A percentile compares a stretch with the other conserved stretches of the same genome.
Conservation (phyloP, 2,113 vertebrate species). For the Lophotis ruficrista region DNA sequence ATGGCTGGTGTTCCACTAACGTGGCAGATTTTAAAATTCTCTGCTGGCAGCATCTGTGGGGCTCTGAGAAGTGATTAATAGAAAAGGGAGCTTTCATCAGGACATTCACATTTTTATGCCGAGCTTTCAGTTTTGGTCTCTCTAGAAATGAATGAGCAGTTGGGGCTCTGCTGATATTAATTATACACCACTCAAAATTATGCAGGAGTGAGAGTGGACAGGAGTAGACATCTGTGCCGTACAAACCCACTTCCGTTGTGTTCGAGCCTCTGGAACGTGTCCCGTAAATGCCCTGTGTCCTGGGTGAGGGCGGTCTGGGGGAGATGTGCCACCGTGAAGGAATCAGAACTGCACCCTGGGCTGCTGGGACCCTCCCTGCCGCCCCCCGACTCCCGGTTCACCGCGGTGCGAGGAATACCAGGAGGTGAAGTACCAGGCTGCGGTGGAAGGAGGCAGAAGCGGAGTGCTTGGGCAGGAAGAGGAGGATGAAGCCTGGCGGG, state of each 20-base stretch:
- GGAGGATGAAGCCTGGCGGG: background rate
- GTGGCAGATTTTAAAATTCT: background rate
- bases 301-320: fast-evolving
- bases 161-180: background rate
- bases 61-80: background rate
- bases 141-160: background rate
- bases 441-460: background rate
- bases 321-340: background rate
- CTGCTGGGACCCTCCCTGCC: background rate
- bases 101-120: background rate
- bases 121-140: background rate
- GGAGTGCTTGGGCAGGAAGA: background rate
- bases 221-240: background rate
- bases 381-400: fast-evolving
- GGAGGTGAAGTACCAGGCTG: background rate
- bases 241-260: background rate
- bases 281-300: fast-evolving
- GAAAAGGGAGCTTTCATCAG: background rate
- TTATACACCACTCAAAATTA: background rate
- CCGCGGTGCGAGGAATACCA: background rate
- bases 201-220: background rate
- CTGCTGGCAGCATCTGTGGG: background rate
- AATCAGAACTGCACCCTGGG: background rate
- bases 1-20: background rate
- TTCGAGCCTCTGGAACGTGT: too few species aligned